phyloP scores from a whole-genome alignment of 2,888 invertebrate species.

The Melieria omissa region DNA sequence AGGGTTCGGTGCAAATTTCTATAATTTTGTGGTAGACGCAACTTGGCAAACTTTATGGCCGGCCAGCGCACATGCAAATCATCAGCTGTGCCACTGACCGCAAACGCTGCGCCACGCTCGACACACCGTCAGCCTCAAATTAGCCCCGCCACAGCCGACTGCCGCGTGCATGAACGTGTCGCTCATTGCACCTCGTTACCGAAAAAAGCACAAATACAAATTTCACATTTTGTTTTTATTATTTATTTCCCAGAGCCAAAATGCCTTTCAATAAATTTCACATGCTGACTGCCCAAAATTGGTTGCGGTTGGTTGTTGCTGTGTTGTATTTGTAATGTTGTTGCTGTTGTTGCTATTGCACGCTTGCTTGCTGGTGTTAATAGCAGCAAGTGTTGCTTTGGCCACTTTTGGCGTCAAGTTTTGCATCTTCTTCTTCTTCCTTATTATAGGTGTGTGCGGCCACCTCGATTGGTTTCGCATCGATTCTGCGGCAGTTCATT shows the following conservation, averaged over 20 bases:
- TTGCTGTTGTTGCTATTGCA: slow-evolving; percentile 20
- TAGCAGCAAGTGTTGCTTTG: slow-evolving; percentile 62
- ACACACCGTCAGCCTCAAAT: slow-evolving; percentile 53
- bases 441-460: neutral
- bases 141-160: slow-evolving; percentile 51
- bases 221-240: slow-evolving; percentile 2
- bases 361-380: slow-evolving; percentile 44
- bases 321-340: slow-evolving; percentile 26
- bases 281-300: slow-evolving; percentile 1
- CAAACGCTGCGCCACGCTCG: too few relatives aligned
- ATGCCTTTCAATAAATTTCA: slow-evolving; percentile 27
- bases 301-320: slow-evolving; percentile 41
- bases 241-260: slow-evolving; percentile 23
- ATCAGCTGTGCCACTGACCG: slow-evolving; percentile 26
- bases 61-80: slow-evolving; percentile 57
- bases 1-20: slow-evolving; percentile 53
- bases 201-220: slow-evolving; percentile 9
- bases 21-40: slow-evolving; percentile 52
- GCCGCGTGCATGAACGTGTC: slow-evolving; percentile 39
- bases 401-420: slow-evolving; percentile 65
- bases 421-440: slow-evolving; percentile 51
- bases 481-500: slow-evolving; percentile 46
- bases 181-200: slow-evolving; percentile 42
- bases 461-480: slow-evolving; percentile 2
- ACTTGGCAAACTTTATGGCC: neutral